Conservation (phyloP, 2,113 vertebrate species). For the Cebidichthys violaceus region DNA sequence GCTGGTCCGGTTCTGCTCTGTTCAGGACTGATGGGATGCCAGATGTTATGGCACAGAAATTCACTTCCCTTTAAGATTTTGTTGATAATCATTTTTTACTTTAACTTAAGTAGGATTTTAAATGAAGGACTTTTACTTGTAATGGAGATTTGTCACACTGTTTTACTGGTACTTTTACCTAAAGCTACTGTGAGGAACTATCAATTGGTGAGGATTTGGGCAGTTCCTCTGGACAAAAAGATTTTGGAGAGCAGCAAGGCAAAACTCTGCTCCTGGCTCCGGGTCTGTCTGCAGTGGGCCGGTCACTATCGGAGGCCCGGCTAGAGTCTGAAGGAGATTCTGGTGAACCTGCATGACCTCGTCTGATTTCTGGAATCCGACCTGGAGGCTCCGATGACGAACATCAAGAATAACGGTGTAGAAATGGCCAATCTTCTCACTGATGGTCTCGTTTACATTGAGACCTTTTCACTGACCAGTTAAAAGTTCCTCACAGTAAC, state of each 20-base stretch:
- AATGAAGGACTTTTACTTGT: neutral
- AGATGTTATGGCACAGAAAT: slow-evolving; percentile 1
- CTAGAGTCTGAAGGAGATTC: too few species aligned
- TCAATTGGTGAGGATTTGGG: neutral
- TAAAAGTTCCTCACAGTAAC: neutral
- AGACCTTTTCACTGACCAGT: neutral
- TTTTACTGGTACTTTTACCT: neutral
- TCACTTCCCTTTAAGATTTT: neutral
- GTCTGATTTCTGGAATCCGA: too few species aligned
- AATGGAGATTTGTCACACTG: neutral
- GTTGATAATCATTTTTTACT: neutral
- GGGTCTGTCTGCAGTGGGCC: too few species aligned
- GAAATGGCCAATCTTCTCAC: neutral
- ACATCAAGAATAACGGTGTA: too few species aligned
- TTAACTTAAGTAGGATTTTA: neutral
- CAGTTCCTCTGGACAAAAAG: too few species aligned
- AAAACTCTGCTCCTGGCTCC: too few species aligned
- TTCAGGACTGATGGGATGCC: slow-evolving; percentile 33
- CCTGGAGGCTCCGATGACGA: too few species aligned
- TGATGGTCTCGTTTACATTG: too few species aligned
- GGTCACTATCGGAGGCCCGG: too few species aligned
- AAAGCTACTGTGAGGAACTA: neutral
- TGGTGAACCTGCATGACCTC: too few species aligned
- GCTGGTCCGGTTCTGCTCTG: slow-evolving; percentile 5
- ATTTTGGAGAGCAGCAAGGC: too few species aligned